A percentile compares a stretch with the other conserved stretches of the same genome.
Evolutionary conservation across 1,140 invertebrate genomes (phyloP).

Genomic region (Aethina tumida): DNA sequence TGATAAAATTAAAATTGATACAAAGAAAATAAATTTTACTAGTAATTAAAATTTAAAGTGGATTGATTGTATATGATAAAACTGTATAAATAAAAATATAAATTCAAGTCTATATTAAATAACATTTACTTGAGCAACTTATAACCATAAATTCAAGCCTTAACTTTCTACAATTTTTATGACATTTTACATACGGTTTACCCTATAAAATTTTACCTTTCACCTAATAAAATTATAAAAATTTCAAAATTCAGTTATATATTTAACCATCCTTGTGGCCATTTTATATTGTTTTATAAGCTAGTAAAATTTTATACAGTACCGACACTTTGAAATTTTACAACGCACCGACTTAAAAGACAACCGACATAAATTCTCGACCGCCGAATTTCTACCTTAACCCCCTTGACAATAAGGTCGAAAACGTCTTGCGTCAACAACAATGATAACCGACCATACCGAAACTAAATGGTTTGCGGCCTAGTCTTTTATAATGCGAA

Average conservation of each 20-base stretch:
- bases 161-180: too few species aligned
- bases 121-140: too few species aligned
- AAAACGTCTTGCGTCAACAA: conserved; percentile 4
- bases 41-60: too few species aligned
- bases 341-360: neutral
- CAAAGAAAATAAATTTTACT: too few species aligned
- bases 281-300: conserved; percentile 5
- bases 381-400: conserved; percentile 2
- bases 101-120: too few species aligned
- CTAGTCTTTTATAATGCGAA: conserved; percentile 18
- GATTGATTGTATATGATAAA: too few species aligned
- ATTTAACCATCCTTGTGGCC: neutral
- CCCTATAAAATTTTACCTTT: neutral
- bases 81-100: too few species aligned
- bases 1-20: too few species aligned
- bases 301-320: conserved; percentile 10
- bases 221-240: neutral
- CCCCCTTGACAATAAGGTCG: neutral
- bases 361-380: conserved; percentile 1
- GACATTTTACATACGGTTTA: too few species aligned
- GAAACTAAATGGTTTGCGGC: conserved; percentile 29
- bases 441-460: conserved; percentile 24
- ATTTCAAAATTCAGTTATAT: conserved; percentile 2
- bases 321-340: neutral
- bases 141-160: too few species aligned